phyloP scores from a whole-genome alignment of 1,140 invertebrate genomes.

The Acyrthosiphon pisum region DNA sequence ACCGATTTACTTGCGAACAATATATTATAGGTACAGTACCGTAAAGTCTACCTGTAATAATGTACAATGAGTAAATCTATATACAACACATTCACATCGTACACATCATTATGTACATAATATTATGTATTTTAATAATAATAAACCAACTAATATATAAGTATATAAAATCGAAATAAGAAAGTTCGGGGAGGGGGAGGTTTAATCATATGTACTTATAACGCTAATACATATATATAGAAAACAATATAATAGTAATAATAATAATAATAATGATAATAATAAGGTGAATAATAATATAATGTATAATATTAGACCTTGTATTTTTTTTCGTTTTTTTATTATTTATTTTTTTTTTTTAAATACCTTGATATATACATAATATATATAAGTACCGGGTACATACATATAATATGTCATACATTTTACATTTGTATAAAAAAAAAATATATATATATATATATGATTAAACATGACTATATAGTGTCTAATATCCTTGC shows the following conservation, averaged over 20 bases:
- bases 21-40: slow-evolving; percentile 48
- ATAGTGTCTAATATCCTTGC: slow-evolving; percentile 36
- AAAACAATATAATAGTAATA: slow-evolving; percentile 43
- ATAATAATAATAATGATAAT: slow-evolving; percentile 30
- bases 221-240: slow-evolving; percentile 44
- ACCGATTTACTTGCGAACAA: slow-evolving; percentile 54
- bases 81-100: slow-evolving; percentile 49
- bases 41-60: slow-evolving; percentile 52
- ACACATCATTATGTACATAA: slow-evolving; percentile 52
- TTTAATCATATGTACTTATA: slow-evolving; percentile 39
- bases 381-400: background rate
- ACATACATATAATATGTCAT: slow-evolving; percentile 6
- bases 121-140: slow-evolving; percentile 43
- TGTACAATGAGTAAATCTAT: slow-evolving; percentile 56
- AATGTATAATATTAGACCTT: slow-evolving; percentile 43
- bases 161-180: slow-evolving; percentile 50
- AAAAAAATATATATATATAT: slow-evolving; percentile 18
- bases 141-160: slow-evolving; percentile 55
- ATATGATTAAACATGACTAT: slow-evolving; percentile 50
- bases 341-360: background rate
- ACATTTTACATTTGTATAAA: slow-evolving; percentile 23
- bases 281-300: slow-evolving; percentile 39
- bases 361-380: background rate
- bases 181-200: background rate
- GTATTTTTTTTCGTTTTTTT: slow-evolving; percentile 43